phyloP scores from a whole-genome alignment of 2,888 invertebrate species.

The Artemia sinica region DNA sequence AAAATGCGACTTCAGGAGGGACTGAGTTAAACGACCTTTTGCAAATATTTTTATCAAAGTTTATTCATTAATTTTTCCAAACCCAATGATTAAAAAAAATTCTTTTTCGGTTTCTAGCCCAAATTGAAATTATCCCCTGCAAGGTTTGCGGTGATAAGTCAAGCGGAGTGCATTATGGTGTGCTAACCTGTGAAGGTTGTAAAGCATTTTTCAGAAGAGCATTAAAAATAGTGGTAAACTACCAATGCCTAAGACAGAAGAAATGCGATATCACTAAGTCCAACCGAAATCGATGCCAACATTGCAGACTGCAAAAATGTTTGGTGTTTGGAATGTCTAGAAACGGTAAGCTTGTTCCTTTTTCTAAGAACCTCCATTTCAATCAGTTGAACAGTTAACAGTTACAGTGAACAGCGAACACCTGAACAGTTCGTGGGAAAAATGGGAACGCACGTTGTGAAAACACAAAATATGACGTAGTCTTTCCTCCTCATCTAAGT shows the following conservation, averaged over 20 bases:
- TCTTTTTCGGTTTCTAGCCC: conserved; percentile 46
- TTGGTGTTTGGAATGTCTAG: conserved; percentile 97
- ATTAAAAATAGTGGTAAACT: conserved; percentile 94
- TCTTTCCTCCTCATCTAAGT: no score
- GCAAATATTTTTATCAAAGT: not conserved
- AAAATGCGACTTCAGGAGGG: no score
- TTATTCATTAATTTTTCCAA: conserved; percentile 13
- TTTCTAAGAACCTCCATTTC: no score
- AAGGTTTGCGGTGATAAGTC: conserved; percentile 99
- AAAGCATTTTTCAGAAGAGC: conserved; percentile 98
- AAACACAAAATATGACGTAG: no score
- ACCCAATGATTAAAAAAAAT: conserved; percentile 1
- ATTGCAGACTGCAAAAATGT: conserved; percentile 97
- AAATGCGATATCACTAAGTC: conserved; percentile 96
- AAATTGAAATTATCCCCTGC: conserved; percentile 99
- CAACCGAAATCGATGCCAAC: conserved; percentile 96
- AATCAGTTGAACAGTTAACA: no score
- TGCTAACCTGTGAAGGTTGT: conserved; percentile 98
- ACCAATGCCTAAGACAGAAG: conserved; percentile 96
- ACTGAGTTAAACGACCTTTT: no score
- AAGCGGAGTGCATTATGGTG: conserved; percentile 97
- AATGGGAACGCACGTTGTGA: no score
- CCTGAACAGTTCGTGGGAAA: not conserved
- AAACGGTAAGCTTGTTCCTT: conserved; percentile 61
- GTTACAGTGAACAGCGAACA: not conserved